Conservation (phyloP, 2,888 invertebrate genomes). For the Microctonus hyperodae region DNA sequence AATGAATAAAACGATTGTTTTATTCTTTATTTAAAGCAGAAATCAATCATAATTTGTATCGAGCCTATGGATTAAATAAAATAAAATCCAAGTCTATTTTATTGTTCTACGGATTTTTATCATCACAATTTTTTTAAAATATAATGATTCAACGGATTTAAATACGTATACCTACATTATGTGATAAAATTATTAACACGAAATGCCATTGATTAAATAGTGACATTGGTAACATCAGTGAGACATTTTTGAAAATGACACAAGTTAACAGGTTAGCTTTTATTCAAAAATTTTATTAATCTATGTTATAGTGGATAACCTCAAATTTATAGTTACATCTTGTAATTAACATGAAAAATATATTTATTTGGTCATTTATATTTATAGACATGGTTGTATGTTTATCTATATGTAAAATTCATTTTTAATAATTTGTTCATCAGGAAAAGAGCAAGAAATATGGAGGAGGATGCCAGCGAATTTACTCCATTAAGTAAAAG, state of each 20-base stretch:
- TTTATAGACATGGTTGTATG: background rate
- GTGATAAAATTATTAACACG: background rate
- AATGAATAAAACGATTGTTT: too few species aligned
- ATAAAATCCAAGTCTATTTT: too few species aligned
- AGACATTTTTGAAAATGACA: conserved; percentile 49
- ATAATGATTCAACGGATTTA: too few species aligned
- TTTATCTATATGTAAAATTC: conserved; percentile 32
- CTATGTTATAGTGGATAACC: conserved; percentile 27
- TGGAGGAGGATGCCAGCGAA: conserved; percentile 76
- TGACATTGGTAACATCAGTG: background rate
- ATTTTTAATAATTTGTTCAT: background rate
- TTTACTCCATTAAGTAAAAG: conserved; percentile 89
- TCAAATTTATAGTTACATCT: background rate
- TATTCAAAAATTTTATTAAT: conserved; percentile 40
- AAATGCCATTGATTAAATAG: background rate
- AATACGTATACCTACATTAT: too few species aligned
- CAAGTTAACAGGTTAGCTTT: conserved; percentile 57
- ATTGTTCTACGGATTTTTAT: too few species aligned
- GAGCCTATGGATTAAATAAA: too few species aligned
- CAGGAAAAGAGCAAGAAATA: conserved; percentile 79
- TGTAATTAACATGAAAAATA: background rate
- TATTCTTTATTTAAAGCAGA: too few species aligned
- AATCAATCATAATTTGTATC: too few species aligned
- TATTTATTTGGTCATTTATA: background rate
- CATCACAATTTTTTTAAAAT: too few species aligned